phyloP scores from a whole-genome alignment of 2,113 vertebrate species.

The Melanocharis versteri region DNA sequence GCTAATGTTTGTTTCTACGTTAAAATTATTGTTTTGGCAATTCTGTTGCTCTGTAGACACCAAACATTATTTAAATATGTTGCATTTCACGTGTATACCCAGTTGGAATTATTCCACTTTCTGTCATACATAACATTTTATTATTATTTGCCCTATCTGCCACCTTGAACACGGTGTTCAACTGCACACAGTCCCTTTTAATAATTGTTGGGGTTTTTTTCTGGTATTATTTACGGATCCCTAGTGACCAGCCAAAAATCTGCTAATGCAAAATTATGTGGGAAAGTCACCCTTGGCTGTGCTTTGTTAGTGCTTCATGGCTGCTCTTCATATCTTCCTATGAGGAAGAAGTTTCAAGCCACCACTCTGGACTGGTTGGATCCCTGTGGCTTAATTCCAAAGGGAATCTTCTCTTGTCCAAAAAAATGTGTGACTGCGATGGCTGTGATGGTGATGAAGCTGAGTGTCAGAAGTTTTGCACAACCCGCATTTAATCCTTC shows the following conservation, averaged over 20 bases:
- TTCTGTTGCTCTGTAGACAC: neutral
- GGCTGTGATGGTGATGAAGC: neutral
- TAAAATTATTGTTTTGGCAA: neutral
- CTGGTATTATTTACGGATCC: neutral
- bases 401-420: neutral
- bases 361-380: neutral
- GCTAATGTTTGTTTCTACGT: neutral
- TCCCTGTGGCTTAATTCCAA: neutral
- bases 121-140: neutral
- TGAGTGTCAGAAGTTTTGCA: neutral
- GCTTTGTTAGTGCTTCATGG: neutral
- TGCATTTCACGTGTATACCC: neutral
- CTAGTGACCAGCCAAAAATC: neutral
- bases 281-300: neutral
- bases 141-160: neutral
- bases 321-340: neutral
- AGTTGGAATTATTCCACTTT: neutral
- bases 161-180: neutral
- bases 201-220: neutral
- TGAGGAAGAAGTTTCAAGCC: neutral
- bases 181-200: rapidly evolving
- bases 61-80: neutral
- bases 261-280: neutral
- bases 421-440: rapidly evolving
- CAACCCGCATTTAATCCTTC: neutral